Evolutionary conservation across 2,113 vertebrate species (phyloP).

Genomic region (Gymnobelideus leadbeateri): DNA sequence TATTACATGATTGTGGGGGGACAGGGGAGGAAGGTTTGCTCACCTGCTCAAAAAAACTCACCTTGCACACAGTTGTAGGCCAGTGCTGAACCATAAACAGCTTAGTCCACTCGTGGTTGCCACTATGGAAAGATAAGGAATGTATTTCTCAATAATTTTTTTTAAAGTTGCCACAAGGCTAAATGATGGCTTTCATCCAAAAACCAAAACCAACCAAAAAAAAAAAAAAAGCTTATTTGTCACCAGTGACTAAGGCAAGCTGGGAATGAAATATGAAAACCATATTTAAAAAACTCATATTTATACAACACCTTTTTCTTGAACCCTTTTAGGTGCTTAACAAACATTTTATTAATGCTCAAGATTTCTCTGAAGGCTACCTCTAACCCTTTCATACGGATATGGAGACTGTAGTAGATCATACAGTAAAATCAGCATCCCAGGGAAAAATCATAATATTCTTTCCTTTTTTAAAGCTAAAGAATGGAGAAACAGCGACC

Average conservation of each 20-base stretch:
- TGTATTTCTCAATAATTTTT: neutral
- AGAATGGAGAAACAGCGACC: neutral
- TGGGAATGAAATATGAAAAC: accelerated
- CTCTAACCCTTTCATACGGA: neutral
- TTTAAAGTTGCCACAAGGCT: neutral
- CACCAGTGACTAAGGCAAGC: neutral
- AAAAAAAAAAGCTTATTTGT: accelerated
- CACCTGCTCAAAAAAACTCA: constrained; percentile 52
- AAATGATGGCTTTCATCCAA: neutral
- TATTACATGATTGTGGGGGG: neutral
- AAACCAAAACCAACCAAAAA: neutral
- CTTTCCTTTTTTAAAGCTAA: neutral
- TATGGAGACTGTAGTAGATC: neutral
- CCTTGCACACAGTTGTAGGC: constrained; percentile 87
- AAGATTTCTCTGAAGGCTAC: neutral
- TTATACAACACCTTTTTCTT: neutral
- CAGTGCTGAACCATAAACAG: constrained; percentile 86
- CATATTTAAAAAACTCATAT: neutral
- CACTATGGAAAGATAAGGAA: constrained; percentile 66
- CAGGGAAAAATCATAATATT: neutral
- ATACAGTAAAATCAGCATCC: neutral
- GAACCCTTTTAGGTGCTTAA: neutral
- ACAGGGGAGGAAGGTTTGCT: too few relatives aligned
- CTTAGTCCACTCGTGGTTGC: constrained; percentile 81
- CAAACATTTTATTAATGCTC: neutral